Conservation (phyloP, 2,113 vertebrate species). For the Phylloscopus trochilus region DNA sequence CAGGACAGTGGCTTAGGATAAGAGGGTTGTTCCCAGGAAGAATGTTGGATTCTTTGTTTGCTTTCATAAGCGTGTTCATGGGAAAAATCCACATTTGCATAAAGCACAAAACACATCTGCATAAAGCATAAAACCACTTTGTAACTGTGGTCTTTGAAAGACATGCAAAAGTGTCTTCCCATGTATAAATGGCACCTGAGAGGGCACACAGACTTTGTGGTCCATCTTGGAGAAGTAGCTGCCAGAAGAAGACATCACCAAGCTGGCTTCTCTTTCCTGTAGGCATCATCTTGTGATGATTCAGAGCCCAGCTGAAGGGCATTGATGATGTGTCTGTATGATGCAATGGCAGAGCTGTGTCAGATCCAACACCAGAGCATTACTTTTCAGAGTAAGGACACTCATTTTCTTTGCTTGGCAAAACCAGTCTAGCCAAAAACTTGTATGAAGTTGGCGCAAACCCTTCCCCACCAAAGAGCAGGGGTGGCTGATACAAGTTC, state of each 20-base stretch:
- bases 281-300: not conserved
- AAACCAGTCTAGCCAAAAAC: not conserved
- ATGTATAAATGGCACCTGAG: not conserved
- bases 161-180: not conserved
- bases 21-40: not conserved
- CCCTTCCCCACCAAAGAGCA: not conserved
- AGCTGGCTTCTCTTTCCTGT: not conserved
- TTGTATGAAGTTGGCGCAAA: not conserved
- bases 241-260: not conserved
- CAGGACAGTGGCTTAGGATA: not conserved
- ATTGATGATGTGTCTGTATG: not conserved
- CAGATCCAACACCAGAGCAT: not conserved
- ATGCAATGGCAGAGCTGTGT: not conserved
- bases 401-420: not conserved
- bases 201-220: not conserved
- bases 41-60: not conserved
- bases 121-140: not conserved
- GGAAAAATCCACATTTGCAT: not conserved
- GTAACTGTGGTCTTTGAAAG: not conserved
- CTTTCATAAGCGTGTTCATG: not conserved
- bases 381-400: not conserved
- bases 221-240: not conserved
- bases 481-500: accelerated
- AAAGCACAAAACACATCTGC: not conserved
- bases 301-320: not conserved